Percentiles rank a stretch among this genome's conserved stretches.
Conservation (phyloP, 2,888 invertebrate genomes). For the Trachelus tabidus region DNA sequence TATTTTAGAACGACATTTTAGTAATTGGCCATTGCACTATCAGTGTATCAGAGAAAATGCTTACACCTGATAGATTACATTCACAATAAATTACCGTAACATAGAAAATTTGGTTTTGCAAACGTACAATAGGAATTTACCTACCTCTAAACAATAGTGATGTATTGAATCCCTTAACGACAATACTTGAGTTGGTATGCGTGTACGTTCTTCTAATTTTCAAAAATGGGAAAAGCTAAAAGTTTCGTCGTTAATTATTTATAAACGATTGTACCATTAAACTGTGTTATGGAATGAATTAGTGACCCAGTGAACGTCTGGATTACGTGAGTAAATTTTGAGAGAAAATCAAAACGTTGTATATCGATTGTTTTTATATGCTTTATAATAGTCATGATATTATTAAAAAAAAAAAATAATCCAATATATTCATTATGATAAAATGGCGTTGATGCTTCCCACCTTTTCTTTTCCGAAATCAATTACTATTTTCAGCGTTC, state of each 20-base stretch:
- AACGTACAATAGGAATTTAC: background rate
- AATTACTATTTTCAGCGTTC: background rate
- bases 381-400: too few relatives aligned
- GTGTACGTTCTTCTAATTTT: background rate
- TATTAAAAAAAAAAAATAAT: background rate
- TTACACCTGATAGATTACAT: background rate
- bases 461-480: background rate
- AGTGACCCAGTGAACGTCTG: background rate
- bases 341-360: background rate
- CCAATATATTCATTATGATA: background rate
- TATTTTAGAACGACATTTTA: background rate
- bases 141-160: background rate
- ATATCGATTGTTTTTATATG: background rate
- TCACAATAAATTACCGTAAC: background rate
- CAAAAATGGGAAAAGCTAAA: background rate
- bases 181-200: slow-evolving; percentile 2
- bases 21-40: background rate
- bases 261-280: background rate
- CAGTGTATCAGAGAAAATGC: background rate
- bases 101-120: background rate
- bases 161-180: background rate
- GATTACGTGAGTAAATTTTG: background rate
- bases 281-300: background rate
- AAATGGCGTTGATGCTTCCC: background rate
- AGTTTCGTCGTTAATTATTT: background rate